Evolutionary conservation across 2,888 invertebrate genomes (phyloP).

Genomic region (Rapana venosa): DNA sequence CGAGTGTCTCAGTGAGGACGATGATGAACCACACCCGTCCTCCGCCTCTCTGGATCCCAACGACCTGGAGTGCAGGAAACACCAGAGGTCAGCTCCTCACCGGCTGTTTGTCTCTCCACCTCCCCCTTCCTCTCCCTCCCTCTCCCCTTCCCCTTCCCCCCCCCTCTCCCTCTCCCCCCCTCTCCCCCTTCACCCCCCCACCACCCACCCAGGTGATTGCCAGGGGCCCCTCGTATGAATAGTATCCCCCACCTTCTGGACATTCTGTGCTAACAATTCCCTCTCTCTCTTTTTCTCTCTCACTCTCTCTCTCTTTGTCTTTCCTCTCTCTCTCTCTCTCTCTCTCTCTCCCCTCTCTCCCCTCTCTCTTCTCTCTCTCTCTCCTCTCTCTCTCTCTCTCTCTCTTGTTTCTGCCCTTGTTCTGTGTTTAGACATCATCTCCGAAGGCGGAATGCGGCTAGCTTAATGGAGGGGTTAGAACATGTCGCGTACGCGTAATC

Average conservation of each 20-base stretch:
- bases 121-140: neutral
- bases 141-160: no score
- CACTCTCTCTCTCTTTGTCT: no score
- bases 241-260: no score
- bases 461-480: no score
- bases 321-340: neutral
- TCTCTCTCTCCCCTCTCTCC: neutral
- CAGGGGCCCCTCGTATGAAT: no score
- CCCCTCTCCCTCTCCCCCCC: neutral
- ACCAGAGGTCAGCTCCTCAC: neutral
- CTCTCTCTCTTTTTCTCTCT: neutral
- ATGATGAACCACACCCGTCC: neutral
- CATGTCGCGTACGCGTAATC: no score
- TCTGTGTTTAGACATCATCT: neutral
- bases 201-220: no score
- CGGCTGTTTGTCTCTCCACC: neutral
- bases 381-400: neutral
- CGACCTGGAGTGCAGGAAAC: slow-evolving; percentile 7
- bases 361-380: neutral
- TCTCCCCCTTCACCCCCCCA: neutral
- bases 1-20: slow-evolving; percentile 17
- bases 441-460: no score
- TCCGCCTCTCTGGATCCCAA: slow-evolving; percentile 12
- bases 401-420: neutral
- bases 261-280: no score